Base-by-base conservation (phyloP, 2,113 vertebrate genomes). In the Tragulus kanchil region DNA sequence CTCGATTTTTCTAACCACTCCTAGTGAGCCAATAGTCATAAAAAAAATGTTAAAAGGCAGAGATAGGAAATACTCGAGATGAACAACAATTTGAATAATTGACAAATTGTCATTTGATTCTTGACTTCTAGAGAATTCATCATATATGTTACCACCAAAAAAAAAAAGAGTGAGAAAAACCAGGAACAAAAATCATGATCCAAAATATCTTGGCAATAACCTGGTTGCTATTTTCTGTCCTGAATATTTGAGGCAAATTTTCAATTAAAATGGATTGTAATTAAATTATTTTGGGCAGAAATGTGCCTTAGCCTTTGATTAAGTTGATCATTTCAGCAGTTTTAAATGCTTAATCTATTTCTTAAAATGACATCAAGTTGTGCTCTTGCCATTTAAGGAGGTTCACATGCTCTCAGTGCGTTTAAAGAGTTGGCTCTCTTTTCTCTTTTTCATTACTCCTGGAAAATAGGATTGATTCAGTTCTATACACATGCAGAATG, bases 121-220 rank as follows among this genome's bases (percentile, higher is more conserved):
- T 85, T 95, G 77, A 91, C 94, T 96, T 93, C 50, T 88, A 89
- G 54, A 85, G 48, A 81, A 94, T 85, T 59, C 58, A 25, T 90
- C 84, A 42, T 54, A 62, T 52, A 73, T 48, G 88, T 31, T 79
- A 77, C 1, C 45, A 94, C 26, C 90, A 59, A 95, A 95, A 93
- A 58, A 67, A 71, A 42, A n/a, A 36, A 36, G 36, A 36, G 36
- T n/a, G 59, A 97, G 94, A 93, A 84, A 97, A 96, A 85, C 94
- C n/a, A 50, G 96, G 93, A 84, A 85, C 71, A 92, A 81, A 97
- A 98, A 94, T 78, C 48, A 14, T 85, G n/a, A 48, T 98, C 95
- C 96, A 98, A 97, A 97, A 95, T 97, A 97, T 98, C 92, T 98
- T 98, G 98, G 97, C 97, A 98, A 90, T 85, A 94, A 96, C 79